phyloP scores from a whole-genome alignment of 1,140 invertebrate genomes.

The Drosophila nannoptera region DNA sequence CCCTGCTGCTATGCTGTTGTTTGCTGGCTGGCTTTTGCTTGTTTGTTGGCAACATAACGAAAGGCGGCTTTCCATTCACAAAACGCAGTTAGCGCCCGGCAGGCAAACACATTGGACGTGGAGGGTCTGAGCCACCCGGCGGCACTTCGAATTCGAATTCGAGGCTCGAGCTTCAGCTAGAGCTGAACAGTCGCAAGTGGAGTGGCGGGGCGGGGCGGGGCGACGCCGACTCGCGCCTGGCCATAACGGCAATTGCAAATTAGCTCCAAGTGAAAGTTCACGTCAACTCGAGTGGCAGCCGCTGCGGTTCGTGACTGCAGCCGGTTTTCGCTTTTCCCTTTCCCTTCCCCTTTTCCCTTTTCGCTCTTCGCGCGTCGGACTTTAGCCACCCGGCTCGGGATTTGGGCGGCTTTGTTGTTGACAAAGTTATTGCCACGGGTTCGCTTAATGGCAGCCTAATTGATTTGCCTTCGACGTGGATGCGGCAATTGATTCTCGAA shows the following conservation, averaged over 20 bases:
- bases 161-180: conserved; percentile 2
- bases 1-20: conserved; percentile 26
- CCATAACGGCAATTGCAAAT: conserved; percentile 26
- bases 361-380: neutral
- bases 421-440: conserved; percentile 67
- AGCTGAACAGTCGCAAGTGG: neutral
- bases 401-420: conserved; percentile 48
- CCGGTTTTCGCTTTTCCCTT: conserved; percentile 46
- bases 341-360: neutral
- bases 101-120: conserved; percentile 58
- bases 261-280: conserved; percentile 37
- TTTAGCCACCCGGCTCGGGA: neutral
- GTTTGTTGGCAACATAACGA: conserved; percentile 70
- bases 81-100: conserved; percentile 70
- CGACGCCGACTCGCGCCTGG: neutral
- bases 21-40: conserved; percentile 32
- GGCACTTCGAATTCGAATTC: too few relatives aligned
- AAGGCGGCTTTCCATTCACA: conserved; percentile 62
- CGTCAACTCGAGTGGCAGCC: conserved; percentile 49
- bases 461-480: conserved; percentile 73
- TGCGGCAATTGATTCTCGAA: conserved; percentile 44
- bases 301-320: conserved; percentile 57
- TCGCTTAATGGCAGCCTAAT: conserved; percentile 69
- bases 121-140: conserved; percentile 36
- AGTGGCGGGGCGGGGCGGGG: neutral